Evolutionary conservation across 2,797 vertebrate genomes (phyloP).

Genomic region (Acomys russatus): DNA sequence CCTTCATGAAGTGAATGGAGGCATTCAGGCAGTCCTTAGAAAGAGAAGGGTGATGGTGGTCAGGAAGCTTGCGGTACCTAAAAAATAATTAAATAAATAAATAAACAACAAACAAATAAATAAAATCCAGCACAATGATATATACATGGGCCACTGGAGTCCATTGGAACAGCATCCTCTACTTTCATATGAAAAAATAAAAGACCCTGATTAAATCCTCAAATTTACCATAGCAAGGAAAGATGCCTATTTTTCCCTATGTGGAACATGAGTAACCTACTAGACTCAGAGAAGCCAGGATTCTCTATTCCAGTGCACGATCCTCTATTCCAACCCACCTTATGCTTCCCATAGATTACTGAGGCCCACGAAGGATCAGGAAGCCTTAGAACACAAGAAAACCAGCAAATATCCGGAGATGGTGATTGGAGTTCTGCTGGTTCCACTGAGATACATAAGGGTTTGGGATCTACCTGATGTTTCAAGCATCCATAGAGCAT

Average conservation of each 20-base stretch:
- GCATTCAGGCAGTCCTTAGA: slow-evolving; percentile 41
- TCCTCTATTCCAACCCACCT: background rate
- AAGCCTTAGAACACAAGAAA: background rate
- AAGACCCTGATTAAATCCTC: background rate
- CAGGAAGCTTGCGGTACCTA: slow-evolving; percentile 89
- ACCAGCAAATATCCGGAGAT: background rate
- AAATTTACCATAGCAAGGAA: background rate
- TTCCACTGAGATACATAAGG: background rate
- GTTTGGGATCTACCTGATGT: background rate
- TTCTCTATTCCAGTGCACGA: background rate
- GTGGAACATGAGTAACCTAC: no score
- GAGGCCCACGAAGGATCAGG: no score
- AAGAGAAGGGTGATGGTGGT: slow-evolving; percentile 86
- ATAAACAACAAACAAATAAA: background rate
- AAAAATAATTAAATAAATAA: background rate
- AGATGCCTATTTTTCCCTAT: background rate
- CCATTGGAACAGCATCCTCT: no score
- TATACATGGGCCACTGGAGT: no score
- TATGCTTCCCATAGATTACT: background rate
- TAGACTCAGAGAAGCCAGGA: background rate
- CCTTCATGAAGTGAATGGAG: slow-evolving; percentile 70
- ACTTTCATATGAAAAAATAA: no score
- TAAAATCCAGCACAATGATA: background rate
- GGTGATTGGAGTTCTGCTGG: background rate
- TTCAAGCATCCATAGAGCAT: background rate